phyloP scores from a whole-genome alignment of 2,113 vertebrate genomes.

The Garra rufa region DNA sequence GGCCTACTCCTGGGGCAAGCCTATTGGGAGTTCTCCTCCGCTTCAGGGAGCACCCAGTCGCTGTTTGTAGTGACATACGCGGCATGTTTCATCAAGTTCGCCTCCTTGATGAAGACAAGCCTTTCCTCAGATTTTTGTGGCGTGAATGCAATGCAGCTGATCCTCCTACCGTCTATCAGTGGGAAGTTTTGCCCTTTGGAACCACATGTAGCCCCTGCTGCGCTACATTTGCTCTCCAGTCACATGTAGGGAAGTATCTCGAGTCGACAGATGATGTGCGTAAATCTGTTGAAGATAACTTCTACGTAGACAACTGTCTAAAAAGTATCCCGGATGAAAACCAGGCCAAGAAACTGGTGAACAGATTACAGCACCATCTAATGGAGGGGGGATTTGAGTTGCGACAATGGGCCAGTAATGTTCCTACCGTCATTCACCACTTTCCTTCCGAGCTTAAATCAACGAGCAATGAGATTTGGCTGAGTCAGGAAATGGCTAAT shows the following conservation, averaged over 20 bases:
- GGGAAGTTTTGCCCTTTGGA: constrained; percentile 43
- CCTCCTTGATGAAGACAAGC: constrained; percentile 33
- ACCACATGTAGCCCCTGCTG: constrained; percentile 40
- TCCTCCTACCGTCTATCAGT: constrained; percentile 27
- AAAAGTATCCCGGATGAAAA: constrained; percentile 8
- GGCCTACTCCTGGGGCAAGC: constrained; percentile 28
- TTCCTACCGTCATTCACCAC: constrained; percentile 1
- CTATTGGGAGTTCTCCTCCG: constrained; percentile 37
- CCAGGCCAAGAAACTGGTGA: constrained; percentile 23
- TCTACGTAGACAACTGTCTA: constrained; percentile 24
- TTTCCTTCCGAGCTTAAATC: neutral
- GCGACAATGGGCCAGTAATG: constrained; percentile 49
- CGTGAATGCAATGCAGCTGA: neutral
- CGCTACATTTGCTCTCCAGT: constrained; percentile 35
- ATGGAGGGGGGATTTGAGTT: neutral
- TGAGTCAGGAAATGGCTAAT: constrained; percentile 4
- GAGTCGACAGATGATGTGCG: neutral
- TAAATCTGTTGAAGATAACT: neutral
- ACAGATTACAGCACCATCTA: constrained; percentile 23
- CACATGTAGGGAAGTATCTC: constrained; percentile 15
- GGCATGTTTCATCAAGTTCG: constrained; percentile 48
- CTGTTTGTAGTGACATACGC: constrained; percentile 11
- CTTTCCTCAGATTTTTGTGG: constrained; percentile 46
- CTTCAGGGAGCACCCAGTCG: constrained; percentile 14
- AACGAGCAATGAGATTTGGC: constrained; percentile 43